Conservation (phyloP, 2,888 invertebrate species). For the Orgyia antiqua region DNA sequence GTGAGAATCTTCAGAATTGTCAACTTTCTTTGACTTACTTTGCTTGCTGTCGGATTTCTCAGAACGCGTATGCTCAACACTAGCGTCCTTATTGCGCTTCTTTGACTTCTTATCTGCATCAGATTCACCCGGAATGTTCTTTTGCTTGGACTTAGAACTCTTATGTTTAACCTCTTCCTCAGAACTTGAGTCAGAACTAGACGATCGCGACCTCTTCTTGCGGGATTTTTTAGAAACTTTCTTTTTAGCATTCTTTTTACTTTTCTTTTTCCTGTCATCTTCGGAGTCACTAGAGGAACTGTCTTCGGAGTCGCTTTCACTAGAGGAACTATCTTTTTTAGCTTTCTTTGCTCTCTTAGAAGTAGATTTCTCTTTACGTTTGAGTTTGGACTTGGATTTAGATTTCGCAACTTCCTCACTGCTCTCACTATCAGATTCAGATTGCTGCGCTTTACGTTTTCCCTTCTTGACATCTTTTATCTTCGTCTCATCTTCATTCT, state of each 20-base stretch:
- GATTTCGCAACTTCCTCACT: constrained; percentile 62
- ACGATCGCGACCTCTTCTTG: constrained; percentile 66
- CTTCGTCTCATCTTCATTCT: constrained; percentile 58
- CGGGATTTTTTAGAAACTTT: constrained; percentile 66
- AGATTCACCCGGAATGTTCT: constrained; percentile 69
- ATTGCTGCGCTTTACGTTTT: constrained; percentile 74
- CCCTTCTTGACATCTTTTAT: constrained; percentile 50
- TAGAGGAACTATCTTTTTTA: constrained; percentile 67
- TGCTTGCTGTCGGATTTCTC: constrained; percentile 57
- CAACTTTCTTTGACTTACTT: constrained; percentile 56
- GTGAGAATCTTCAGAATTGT: constrained; percentile 62
- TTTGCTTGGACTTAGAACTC: constrained; percentile 64
- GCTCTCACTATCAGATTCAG: constrained; percentile 68
- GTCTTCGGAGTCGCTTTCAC: constrained; percentile 72
- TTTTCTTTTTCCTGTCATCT: constrained; percentile 71
- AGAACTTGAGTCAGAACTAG: constrained; percentile 72
- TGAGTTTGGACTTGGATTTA: constrained; percentile 63
- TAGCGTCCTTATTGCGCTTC: constrained; percentile 58
- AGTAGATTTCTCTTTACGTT: constrained; percentile 75
- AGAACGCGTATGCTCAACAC: constrained; percentile 49
- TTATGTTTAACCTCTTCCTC: constrained; percentile 73
- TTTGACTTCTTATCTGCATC: constrained; percentile 64
- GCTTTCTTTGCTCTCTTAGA: constrained; percentile 75
- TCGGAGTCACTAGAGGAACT: constrained; percentile 73
- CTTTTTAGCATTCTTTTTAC: constrained; percentile 67